These are phyloP conservation scores for Falco naumanni DNA, from an alignment of 2,797 vertebrate species.

Conservation along the genomic window DNA sequence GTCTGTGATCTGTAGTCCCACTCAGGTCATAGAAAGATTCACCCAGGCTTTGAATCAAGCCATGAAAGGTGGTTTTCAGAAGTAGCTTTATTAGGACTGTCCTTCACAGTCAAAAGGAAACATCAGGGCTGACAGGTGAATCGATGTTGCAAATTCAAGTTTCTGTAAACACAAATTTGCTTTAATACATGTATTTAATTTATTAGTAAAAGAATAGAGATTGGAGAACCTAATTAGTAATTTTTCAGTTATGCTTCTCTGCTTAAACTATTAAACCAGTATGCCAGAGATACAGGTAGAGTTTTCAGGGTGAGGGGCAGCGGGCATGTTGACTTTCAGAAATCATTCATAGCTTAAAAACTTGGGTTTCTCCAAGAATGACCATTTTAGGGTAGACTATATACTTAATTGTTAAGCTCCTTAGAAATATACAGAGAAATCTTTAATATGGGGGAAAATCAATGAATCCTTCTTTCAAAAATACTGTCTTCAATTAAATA, in stretches of 20 bases:
- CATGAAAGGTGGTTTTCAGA: background rate
- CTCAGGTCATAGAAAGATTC: background rate
- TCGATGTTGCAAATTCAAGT: background rate
- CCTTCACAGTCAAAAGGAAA: background rate
- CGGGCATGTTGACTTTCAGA: background rate
- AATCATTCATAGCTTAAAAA: background rate
- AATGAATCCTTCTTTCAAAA: background rate
- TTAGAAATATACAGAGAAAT: background rate
- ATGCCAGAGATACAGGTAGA: background rate
- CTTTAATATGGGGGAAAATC: background rate
- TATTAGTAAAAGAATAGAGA: background rate
- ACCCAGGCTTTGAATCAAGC: background rate
- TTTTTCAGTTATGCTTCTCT: background rate
- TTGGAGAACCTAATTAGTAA: background rate
- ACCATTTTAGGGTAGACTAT: background rate
- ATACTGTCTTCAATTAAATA: background rate
- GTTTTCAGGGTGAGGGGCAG: background rate
- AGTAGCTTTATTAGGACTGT: background rate
- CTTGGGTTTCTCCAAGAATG: background rate
- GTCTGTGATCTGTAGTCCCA: background rate
- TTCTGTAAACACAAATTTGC: background rate
- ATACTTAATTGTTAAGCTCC: background rate
- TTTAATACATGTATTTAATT: background rate
- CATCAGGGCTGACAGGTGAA: background rate
- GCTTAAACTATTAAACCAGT: background rate